These are phyloP conservation scores for Bombus balteatus DNA, from an alignment of 1,140 invertebrate species.

Conservation along the genomic window DNA sequence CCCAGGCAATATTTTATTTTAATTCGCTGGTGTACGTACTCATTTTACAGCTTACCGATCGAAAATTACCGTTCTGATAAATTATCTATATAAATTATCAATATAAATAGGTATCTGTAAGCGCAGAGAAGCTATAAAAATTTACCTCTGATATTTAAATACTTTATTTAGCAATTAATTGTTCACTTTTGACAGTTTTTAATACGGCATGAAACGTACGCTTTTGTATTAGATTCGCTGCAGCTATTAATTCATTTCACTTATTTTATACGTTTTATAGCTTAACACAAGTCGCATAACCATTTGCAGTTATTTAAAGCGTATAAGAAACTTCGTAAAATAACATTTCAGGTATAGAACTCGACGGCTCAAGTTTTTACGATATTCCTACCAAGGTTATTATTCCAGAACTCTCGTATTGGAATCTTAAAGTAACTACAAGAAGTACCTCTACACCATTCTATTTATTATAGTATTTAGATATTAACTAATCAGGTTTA, in stretches of 20 bases:
- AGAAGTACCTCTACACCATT: no score
- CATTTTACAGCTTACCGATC: background rate
- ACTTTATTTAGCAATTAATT: background rate
- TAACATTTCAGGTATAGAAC: background rate
- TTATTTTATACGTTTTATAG: background rate
- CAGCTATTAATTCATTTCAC: background rate
- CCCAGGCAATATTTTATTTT: background rate
- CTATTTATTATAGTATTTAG: no score
- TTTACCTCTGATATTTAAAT: background rate
- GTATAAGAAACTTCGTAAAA: background rate
- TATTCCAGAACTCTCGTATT: background rate
- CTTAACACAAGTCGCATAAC: background rate
- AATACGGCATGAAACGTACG: background rate
- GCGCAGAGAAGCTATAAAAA: no score
- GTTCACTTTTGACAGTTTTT: background rate
- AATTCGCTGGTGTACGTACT: background rate
- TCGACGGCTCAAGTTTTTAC: background rate
- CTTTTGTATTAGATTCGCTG: background rate
- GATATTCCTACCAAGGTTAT: background rate
- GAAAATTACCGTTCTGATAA: no score
- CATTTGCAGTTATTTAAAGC: background rate
- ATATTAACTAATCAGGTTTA: no score
- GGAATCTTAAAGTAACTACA: background rate
- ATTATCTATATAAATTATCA: no score
- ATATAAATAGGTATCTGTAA: no score